phyloP scores from a whole-genome alignment of 2,113 vertebrate genomes.

The Orthonyx spaldingii region DNA sequence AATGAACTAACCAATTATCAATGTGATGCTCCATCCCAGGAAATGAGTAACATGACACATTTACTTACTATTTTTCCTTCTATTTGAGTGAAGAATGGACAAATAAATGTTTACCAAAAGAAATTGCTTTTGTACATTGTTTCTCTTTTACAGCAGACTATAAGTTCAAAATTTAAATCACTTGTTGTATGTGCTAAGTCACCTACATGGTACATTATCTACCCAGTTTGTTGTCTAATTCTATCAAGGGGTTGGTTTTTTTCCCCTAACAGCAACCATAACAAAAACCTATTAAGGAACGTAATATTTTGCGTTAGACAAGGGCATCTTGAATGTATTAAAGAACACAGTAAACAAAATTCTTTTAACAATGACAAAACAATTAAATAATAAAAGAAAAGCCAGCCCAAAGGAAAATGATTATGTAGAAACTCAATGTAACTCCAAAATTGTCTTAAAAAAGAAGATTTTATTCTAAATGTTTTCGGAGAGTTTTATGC shows the following conservation, averaged over 20 bases:
- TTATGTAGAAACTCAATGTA: background rate
- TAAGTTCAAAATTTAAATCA: constrained; percentile 37
- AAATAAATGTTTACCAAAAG: constrained; percentile 2
- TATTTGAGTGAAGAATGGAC: background rate
- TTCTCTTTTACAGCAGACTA: background rate
- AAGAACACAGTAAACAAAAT: background rate
- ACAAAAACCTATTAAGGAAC: constrained; percentile 16
- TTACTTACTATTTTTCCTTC: background rate
- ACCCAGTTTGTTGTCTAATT: constrained; percentile 29
- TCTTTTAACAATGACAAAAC: background rate
- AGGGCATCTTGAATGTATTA: background rate
- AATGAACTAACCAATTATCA: constrained; percentile 48
- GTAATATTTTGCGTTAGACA: constrained; percentile 28
- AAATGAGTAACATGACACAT: background rate
- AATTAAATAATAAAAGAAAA: background rate
- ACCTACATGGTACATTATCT: constrained; percentile 38
- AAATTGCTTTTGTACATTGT: background rate
- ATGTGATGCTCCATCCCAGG: background rate
- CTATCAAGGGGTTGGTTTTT: background rate
- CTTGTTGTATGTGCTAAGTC: constrained; percentile 3
- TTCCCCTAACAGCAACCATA: background rate
- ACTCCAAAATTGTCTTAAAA: background rate
- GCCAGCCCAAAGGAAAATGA: background rate
- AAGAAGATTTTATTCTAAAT: background rate
- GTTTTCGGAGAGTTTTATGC: constrained; percentile 13